These are phyloP conservation scores for Leucopsar rothschildi DNA, from an alignment of 2,113 vertebrate genomes.

Conservation along the genomic window DNA sequence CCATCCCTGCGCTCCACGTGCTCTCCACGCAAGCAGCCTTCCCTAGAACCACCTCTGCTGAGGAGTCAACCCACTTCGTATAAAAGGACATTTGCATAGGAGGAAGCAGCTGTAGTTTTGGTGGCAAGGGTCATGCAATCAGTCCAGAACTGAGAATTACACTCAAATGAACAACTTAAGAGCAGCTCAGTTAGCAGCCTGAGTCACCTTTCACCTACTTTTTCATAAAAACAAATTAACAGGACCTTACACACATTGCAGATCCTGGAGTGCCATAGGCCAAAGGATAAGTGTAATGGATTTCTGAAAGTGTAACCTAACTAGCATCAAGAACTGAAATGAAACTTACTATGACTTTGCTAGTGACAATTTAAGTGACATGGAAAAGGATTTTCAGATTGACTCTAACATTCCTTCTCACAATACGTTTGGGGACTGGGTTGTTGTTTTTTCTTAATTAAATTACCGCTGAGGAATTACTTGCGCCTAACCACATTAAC, in stretches of 20 bases:
- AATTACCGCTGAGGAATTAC: background rate
- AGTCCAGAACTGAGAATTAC: background rate
- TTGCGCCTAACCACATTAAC: background rate
- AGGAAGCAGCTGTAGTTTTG: constrained; percentile 28
- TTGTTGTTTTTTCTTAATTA: background rate
- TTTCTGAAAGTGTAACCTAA: background rate
- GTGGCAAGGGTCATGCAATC: background rate
- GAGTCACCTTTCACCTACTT: background rate
- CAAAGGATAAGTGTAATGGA: background rate
- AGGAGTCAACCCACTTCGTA: background rate
- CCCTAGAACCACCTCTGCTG: background rate
- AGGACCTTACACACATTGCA: background rate
- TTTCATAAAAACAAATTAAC: background rate
- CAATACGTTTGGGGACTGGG: background rate
- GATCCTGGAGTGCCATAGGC: background rate
- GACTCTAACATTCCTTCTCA: background rate
- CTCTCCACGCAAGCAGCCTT: background rate
- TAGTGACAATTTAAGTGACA: background rate
- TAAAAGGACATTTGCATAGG: background rate
- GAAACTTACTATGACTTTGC: background rate
- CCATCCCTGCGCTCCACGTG: background rate
- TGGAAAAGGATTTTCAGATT: background rate
- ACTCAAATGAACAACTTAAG: background rate
- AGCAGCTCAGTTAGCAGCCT: background rate
- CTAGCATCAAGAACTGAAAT: background rate